Base-by-base conservation (phyloP, 2,797 vertebrate genomes). In the Tenualosa thibaudeaui region DNA sequence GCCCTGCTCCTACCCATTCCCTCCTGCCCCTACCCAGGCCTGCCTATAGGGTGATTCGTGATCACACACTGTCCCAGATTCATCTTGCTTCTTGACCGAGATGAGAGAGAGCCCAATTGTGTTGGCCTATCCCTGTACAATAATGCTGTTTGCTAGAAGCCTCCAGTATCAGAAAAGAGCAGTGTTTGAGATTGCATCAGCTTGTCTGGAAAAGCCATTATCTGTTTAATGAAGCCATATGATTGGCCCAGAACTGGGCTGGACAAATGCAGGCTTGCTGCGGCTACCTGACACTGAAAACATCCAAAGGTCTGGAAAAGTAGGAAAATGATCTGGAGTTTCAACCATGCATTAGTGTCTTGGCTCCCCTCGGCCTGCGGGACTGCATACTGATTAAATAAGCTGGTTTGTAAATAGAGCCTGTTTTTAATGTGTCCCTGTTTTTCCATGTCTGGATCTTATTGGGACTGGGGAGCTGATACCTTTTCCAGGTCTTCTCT, bases 381-480 rank as follows among this genome's bases (percentile, higher is more conserved):
- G 87, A 89, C 88, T 88, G 88, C 89, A 90, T 87, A 85, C 89
- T 88, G 88, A 91, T 93, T 92, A 87, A 87, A 90, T 87, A 85
- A 89, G 90, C 88, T 87, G 91, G 86, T 92, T 91, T 88, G 84
- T 89, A 91, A 91, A 91, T 92, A 89, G 83, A 92, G 83, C 88
- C 86, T 85, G 54, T 86, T 81, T 88, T 86, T 88, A 85, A 78
- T 88, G 84, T 83, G 82, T 88, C 85, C 84, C 86, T 88, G 54
- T 17, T 87, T 91, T 89, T 89, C 88, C 85, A 82, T 83, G 88
- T 86, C 87, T 89, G 86, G 88, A 81, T 89, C 86, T 84, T 71
- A 85, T 83, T 68, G 85, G 87, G 84, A 88, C 88, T 88, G 51
- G 68, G 68, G 68, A 75, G 84, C 84, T 90, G 85, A 90, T 90